Percentiles rank a stretch among this genome's conserved stretches.
Conservation (phyloP, 2,113 vertebrate genomes). For the Malurus elegans region DNA sequence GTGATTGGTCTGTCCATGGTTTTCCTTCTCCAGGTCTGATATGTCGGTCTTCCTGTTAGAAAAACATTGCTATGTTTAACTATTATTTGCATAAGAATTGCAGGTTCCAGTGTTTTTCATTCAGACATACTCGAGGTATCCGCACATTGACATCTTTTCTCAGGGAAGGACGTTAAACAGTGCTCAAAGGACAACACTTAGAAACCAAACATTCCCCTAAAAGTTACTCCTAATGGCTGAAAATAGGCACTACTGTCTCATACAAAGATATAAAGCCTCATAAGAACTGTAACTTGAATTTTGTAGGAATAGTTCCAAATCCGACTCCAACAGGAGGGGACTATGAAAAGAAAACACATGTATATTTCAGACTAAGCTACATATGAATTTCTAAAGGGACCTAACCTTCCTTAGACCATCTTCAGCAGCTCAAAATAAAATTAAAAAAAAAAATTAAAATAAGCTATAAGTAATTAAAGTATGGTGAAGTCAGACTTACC, state of each 20-base stretch:
- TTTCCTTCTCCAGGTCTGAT: neutral
- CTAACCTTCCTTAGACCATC: neutral
- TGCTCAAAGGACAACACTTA: neutral
- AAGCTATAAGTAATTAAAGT: neutral
- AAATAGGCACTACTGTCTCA: neutral
- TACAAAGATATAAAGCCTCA: neutral
- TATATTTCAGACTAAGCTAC: neutral
- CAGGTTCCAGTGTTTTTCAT: neutral
- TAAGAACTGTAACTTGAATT: neutral
- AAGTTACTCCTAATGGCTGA: neutral
- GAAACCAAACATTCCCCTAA: neutral
- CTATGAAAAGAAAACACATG: neutral
- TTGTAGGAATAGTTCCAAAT: neutral
- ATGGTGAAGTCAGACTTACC: neutral
- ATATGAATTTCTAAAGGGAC: neutral
- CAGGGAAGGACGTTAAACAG: neutral
- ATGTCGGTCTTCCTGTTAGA: neutral
- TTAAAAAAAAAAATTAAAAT: neutral
- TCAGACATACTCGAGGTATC: neutral
- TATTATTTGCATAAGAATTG: neutral
- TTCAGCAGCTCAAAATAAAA: neutral
- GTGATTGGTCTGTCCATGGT: constrained; percentile 25
- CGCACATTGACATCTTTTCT: neutral
- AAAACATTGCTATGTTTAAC: neutral
- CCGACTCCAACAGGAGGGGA: neutral